These are phyloP conservation scores for Melanotaenia duboulayi DNA, from an alignment of 2,113 vertebrate genomes.

Conservation along the genomic window DNA sequence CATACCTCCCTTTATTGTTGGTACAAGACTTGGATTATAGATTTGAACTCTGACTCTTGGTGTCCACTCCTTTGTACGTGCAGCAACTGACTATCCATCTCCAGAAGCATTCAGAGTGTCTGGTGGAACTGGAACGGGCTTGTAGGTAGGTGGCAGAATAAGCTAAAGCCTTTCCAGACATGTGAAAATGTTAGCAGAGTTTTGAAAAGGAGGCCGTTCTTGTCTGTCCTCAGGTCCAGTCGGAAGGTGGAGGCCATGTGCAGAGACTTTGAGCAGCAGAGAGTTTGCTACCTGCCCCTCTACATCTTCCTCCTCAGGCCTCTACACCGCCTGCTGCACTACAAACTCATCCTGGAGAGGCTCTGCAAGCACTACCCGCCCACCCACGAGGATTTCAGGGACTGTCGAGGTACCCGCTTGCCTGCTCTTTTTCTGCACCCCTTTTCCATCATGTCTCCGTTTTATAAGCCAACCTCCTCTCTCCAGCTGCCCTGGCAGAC, in stretches of 20 bases:
- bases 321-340: slow-evolving; percentile 96
- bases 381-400: slow-evolving; percentile 91
- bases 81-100: slow-evolving; percentile 90
- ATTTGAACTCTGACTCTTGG: not conserved
- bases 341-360: slow-evolving; percentile 96
- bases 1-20: not conserved
- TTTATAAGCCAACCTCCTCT: too few species aligned
- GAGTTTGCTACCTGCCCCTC: slow-evolving; percentile 95
- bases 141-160: slow-evolving; percentile 71
- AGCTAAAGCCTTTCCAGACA: not conserved
- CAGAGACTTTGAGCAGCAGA: slow-evolving; percentile 95
- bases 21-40: not conserved
- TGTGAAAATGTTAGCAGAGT: not conserved
- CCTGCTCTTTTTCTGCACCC: not conserved
- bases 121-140: slow-evolving; percentile 90
- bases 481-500: slow-evolving; percentile 91
- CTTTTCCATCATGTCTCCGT: rapidly evolving
- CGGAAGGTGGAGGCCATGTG: slow-evolving; percentile 88
- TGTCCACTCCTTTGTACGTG: slow-evolving; percentile 1
- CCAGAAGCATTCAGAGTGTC: slow-evolving; percentile 90
- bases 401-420: slow-evolving; percentile 86
- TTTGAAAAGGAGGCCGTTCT: not conserved
- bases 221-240: slow-evolving; percentile 74
- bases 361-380: slow-evolving; percentile 95
- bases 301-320: slow-evolving; percentile 96